phyloP scores from a whole-genome alignment of 2,797 vertebrate genomes.

The Hyperoplus lanceolatus region DNA sequence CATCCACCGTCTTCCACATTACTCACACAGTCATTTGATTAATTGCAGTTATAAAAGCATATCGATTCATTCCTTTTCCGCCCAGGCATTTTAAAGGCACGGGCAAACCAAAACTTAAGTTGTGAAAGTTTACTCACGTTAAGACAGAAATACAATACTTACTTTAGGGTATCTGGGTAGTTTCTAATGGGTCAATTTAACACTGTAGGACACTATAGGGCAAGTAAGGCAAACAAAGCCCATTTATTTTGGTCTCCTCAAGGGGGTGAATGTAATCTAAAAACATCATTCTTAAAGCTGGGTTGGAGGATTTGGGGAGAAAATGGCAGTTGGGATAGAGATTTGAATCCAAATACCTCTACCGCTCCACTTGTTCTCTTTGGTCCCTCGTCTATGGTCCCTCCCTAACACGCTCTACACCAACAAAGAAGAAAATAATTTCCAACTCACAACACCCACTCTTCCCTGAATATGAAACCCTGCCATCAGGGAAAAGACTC shows the following conservation, averaged over 20 bases:
- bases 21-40: slow-evolving; percentile 15
- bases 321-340: too few relatives aligned
- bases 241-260: slow-evolving; percentile 40
- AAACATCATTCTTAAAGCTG: too few relatives aligned
- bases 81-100: slow-evolving; percentile 5
- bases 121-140: slow-evolving; percentile 28
- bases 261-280: slow-evolving; percentile 14
- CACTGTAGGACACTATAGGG: slow-evolving; percentile 14
- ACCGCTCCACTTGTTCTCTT: too few relatives aligned
- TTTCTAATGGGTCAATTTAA: slow-evolving; percentile 56
- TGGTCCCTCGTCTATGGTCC: too few relatives aligned
- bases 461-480: too few relatives aligned
- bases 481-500: too few relatives aligned
- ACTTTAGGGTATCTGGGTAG: slow-evolving; percentile 10
- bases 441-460: too few relatives aligned
- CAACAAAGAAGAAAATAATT: too few relatives aligned
- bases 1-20: slow-evolving; percentile 14
- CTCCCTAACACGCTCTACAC: too few relatives aligned
- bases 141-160: slow-evolving; percentile 43
- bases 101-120: slow-evolving; percentile 4
- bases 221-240: slow-evolving; percentile 28
- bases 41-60: slow-evolving; percentile 13
- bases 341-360: too few relatives aligned
- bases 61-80: slow-evolving; percentile 21
- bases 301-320: too few relatives aligned